phyloP scores from a whole-genome alignment of 2,888 invertebrate genomes.

The Cephus pygmeus region DNA sequence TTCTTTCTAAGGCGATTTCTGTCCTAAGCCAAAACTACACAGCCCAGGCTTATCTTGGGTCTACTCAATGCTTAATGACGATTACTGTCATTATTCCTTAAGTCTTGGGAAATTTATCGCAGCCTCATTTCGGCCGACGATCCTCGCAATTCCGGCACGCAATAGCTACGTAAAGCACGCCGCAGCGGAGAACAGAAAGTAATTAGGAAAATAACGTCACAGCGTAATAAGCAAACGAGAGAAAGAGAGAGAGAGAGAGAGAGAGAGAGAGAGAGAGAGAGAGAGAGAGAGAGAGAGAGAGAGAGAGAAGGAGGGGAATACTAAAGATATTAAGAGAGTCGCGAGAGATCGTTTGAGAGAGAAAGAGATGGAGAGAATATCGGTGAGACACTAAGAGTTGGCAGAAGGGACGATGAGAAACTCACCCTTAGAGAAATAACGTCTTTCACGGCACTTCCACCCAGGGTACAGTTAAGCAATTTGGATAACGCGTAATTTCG shows the following conservation, averaged over 20 bases:
- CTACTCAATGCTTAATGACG: conserved; percentile 3
- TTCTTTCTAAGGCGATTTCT: neutral
- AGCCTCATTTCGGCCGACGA: conserved; percentile 1
- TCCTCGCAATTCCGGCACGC: neutral
- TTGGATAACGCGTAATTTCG: neutral
- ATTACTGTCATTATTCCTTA: conserved; percentile 10
- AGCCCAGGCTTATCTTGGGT: conserved; percentile 4
- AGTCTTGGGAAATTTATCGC: conserved; percentile 8
- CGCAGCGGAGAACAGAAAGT: conserved; percentile 4
- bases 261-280: conserved; percentile 5
- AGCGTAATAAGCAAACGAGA: conserved; percentile 4
- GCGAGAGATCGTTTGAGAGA: neutral
- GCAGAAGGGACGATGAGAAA: neutral
- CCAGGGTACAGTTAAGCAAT: neutral
- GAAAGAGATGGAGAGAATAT: neutral
- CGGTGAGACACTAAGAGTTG: neutral
- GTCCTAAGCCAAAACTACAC: neutral
- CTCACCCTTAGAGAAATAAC: neutral
- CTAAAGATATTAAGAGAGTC: neutral
- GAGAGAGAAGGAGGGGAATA: conserved; percentile 2
- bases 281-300: conserved; percentile 2
- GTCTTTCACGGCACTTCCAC: neutral
- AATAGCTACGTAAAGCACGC: conserved; percentile 9
- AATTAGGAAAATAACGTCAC: conserved; percentile 20
- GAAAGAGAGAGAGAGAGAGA: neutral